Conservation (phyloP, 2,888 invertebrate genomes). For the Heliconius erato region DNA sequence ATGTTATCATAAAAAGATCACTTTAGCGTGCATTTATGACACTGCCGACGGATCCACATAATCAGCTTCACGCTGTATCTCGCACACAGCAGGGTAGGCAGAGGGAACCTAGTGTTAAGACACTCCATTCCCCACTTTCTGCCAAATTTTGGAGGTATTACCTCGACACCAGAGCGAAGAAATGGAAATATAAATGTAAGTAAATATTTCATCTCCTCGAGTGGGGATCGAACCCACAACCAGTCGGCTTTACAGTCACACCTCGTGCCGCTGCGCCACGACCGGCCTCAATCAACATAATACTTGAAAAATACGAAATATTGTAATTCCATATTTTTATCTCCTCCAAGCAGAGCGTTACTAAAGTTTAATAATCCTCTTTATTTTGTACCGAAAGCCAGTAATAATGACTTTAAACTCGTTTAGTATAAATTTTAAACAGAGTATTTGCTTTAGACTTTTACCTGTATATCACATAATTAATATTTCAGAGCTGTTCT, state of each 20-base stretch:
- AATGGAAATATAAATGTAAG: no score
- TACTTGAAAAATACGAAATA: neutral
- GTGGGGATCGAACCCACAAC: no score
- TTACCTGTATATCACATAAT: neutral
- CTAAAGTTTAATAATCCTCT: slow-evolving; percentile 12
- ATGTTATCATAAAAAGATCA: neutral
- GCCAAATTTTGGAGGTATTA: no score
- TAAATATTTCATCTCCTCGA: no score
- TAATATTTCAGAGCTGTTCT: neutral
- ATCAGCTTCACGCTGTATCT: no score
- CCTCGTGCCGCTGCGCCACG: no score
- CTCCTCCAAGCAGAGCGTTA: neutral
- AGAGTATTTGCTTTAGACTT: neutral
- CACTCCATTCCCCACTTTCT: no score
- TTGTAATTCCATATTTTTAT: slow-evolving; percentile 7
- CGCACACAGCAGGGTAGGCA: no score
- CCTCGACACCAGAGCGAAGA: no score
- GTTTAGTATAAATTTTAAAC: slow-evolving; percentile 5
- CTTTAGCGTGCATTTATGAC: neutral
- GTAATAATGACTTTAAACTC: neutral
- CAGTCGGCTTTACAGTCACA: no score
- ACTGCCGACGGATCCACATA: neutral
- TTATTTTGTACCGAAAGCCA: neutral
- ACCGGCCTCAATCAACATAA: neutral
- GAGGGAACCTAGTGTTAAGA: no score